Percentiles rank a stretch among this genome's conserved stretches.
phyloP scores from a whole-genome alignment of 2,113 vertebrate species.

The Oreotrochilus melanogaster region DNA sequence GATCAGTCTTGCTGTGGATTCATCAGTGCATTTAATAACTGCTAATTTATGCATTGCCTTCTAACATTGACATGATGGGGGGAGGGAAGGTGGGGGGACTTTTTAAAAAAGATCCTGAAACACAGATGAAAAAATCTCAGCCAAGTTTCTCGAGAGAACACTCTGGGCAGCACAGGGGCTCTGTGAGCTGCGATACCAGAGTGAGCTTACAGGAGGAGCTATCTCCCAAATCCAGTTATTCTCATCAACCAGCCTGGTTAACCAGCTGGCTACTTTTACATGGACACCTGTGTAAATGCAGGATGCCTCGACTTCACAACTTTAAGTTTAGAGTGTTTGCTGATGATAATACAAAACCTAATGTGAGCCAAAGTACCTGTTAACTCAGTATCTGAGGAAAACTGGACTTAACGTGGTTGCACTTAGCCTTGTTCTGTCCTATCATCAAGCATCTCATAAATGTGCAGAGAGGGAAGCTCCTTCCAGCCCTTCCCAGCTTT shows the following conservation, averaged over 20 bases:
- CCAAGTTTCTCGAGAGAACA: not conserved
- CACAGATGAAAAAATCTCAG: not conserved
- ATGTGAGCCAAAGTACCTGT: not conserved
- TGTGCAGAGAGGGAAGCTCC: not conserved
- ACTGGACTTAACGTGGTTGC: not conserved
- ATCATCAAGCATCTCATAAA: not conserved
- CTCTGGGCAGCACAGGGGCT: not conserved
- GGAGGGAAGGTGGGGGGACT: no score
- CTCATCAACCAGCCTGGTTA: not conserved
- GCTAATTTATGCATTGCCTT: not conserved
- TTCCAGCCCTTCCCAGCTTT: not conserved
- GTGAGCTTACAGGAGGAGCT: not conserved
- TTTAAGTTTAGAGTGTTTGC: not conserved
- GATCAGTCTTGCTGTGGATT: not conserved
- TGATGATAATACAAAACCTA: not conserved
- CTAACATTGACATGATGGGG: not conserved
- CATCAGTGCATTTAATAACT: not conserved
- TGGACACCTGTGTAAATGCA: fast-evolving
- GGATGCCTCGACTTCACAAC: not conserved
- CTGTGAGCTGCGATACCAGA: not conserved
- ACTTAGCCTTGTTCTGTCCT: not conserved
- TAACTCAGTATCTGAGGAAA: not conserved
- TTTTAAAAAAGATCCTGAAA: not conserved
- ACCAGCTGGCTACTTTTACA: not conserved
- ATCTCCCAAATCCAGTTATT: not conserved